These are phyloP conservation scores for Chaetodon auriga DNA, from an alignment of 2,113 vertebrate species.

Conservation along the genomic window DNA sequence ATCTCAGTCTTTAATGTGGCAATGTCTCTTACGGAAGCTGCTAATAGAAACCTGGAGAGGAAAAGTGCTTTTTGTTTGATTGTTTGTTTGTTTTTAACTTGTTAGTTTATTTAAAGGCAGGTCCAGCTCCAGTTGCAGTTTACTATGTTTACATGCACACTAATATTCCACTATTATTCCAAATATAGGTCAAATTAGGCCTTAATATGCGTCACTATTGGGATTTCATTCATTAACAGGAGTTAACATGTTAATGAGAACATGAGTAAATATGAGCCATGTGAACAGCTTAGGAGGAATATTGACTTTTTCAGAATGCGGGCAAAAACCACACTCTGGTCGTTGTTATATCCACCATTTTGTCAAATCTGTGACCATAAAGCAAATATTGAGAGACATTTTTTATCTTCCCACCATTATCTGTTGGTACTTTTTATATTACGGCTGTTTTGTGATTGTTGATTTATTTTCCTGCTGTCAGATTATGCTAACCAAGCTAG, in stretches of 20 bases:
- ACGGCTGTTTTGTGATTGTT: not conserved
- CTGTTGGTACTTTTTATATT: not conserved
- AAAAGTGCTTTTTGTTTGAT: not conserved
- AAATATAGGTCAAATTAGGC: no score
- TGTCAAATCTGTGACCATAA: not conserved
- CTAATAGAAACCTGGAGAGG: not conserved
- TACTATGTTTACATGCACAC: not conserved
- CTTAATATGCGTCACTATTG: no score
- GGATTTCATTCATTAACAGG: no score
- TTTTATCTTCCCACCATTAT: not conserved
- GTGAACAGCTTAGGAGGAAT: no score
- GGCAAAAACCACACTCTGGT: no score
- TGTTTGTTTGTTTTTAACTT: not conserved
- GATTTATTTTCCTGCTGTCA: not conserved
- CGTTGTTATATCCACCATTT: not conserved
- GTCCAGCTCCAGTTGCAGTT: not conserved
- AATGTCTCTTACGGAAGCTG: not conserved
- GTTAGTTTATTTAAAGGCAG: no score
- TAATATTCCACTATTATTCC: no score
- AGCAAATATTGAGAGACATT: not conserved
- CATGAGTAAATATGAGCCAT: no score
- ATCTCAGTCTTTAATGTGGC: constrained; percentile 9
- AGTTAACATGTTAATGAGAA: no score
- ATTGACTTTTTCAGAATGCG: no score
- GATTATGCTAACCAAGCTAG: not conserved